Conservation (phyloP, 2,113 vertebrate species). For the Mesocricetus auratus region DNA sequence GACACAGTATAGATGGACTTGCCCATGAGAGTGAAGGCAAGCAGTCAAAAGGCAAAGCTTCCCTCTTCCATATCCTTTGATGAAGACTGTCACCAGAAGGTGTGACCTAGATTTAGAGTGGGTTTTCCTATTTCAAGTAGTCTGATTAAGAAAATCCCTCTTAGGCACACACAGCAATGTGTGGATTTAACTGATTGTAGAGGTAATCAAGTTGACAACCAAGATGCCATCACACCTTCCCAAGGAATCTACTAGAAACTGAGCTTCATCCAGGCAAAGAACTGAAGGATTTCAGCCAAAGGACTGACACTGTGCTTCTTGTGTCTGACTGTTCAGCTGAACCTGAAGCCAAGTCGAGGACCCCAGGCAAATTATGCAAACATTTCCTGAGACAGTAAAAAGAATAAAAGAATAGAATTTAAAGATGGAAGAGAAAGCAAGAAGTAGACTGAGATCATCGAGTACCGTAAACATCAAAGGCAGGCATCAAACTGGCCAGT, state of each 20-base stretch:
- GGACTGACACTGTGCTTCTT: background rate
- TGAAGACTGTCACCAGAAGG: background rate
- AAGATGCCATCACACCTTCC: background rate
- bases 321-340: background rate
- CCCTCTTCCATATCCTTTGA: background rate
- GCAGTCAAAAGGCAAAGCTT: background rate
- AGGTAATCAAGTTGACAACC: background rate
- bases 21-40: background rate
- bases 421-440: background rate
- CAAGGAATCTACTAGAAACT: background rate
- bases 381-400: background rate
- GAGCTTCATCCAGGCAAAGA: background rate
- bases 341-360: background rate
- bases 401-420: background rate
- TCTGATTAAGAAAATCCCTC: background rate
- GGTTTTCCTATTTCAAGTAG: background rate
- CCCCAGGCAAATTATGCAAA: background rate
- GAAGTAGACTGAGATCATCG: background rate
- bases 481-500: background rate
- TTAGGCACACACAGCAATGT: background rate
- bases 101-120: background rate
- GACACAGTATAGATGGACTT: background rate
- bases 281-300: background rate
- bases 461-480: background rate
- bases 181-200: background rate